These are phyloP conservation scores for Parazoanthus atlanticus DNA, from an alignment of 92 coral and sea anemone species.

Conservation along the genomic window DNA sequence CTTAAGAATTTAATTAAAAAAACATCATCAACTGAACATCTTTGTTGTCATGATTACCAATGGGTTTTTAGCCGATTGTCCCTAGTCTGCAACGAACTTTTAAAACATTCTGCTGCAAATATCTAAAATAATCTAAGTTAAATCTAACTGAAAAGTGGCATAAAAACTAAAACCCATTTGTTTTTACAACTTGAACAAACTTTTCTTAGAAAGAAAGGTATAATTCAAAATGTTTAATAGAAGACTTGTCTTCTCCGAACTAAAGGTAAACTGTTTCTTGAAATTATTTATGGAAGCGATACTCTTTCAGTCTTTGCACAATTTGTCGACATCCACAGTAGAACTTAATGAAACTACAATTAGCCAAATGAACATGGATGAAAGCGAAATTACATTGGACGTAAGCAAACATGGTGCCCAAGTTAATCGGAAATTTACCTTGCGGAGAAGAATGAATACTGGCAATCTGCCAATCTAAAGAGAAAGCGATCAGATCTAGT, in stretches of 20 bases:
- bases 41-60: background rate
- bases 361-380: constrained; percentile 18
- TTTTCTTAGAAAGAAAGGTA: background rate
- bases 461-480: background rate
- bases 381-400: background rate
- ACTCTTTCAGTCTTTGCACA: background rate
- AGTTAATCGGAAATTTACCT: constrained; percentile 23
- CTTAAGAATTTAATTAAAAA: background rate
- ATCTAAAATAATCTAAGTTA: background rate
- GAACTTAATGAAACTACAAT: constrained; percentile 6
- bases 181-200: background rate
- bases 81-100: background rate
- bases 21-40: background rate
- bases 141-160: background rate
- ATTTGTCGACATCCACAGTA: background rate
- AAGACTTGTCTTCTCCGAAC: background rate
- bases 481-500: background rate
- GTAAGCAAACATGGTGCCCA: background rate
- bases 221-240: background rate
- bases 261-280: background rate
- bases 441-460: background rate
- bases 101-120: background rate
- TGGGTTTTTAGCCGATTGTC: background rate
- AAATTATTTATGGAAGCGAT: background rate
- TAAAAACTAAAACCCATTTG: too few relatives aligned